Base-by-base conservation (phyloP, 2,797 vertebrate genomes). In the Acrossocheilus wenchowensis region DNA sequence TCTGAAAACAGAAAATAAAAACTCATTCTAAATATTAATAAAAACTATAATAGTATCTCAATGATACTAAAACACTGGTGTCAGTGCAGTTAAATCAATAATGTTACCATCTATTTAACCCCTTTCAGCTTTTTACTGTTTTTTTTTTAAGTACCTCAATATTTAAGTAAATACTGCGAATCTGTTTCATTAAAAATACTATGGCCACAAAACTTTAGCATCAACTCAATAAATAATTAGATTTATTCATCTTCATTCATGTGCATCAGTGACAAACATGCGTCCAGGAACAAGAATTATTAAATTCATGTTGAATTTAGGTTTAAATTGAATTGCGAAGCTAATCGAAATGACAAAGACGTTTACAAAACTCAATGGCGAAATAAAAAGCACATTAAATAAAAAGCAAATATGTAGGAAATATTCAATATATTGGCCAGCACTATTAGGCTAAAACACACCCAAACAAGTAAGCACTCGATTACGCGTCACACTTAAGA, bases 401-500 rank as follows among this genome's bases (percentile, higher is more conserved):
- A 26, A 12, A 12, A 62, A 62, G 23, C 3, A 60, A 60, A 60
- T 8, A 41, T n/a, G 23, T 11, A 60, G 23, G 57, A 60, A 60
- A 60, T 62, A 62, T 62, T 62, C 11, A 12, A 26, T 62, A 62
- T 26, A n/a, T 26, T 62, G 4, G 57, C 57, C 57, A 12, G 60
- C 60, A 26, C 10, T 26, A 11, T 26, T n/a, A 26, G n/a, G 10
- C n/a, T 62, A 62, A 62, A 26, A 26, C 60, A 62, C 23, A 57
- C 54, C 26, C 23, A 60, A n/a, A 60, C 9, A 11, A 60, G 8
- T 11, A 11, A 60, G 57, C 23, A 10, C 57, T 60, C 9, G 94
- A 95, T 94, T 93, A 93, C 89, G 87, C 88, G 5, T 94, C 93
- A 91, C 92, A 94, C 92, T 92, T 89, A 82, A 88, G 87, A 92